Evolutionary conservation across 2,888 invertebrate genomes (phyloP), one percentile per base, ranked within the genome.

Genomic region (Ichneumoninae sp.): DNA sequence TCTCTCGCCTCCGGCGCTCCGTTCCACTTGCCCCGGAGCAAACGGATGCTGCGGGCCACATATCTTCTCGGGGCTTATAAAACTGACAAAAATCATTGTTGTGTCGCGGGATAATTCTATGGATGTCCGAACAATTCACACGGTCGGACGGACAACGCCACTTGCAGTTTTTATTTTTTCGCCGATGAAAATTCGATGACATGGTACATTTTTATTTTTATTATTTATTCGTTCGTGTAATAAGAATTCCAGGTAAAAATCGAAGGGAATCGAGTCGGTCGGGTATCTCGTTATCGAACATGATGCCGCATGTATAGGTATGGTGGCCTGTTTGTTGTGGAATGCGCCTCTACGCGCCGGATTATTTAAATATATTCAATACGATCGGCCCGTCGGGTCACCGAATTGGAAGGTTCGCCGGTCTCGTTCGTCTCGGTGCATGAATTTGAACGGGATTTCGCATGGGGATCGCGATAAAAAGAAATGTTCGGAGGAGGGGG

Each of bases 11-110:
- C 30, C 54, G 44, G 44, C n/a, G 36, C 65, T 54, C 52, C 10
- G 44, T 60, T 36, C 50, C 30, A 71, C 66, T 62, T 76, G 71
- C 13, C 75, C 19, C 22, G 30, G 47, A 68, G 60, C 65, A 26
- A 54, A 30, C 80, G 83, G 80, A 83, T 83, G 72, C 76, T 62
- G 60, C 52, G 52, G 62, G 30, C 19, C 54, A 70, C 76, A 77
- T 66, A 75, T 72, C 76, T 83, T 76, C 33, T 2, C 13, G 6
- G 60, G 70, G 60, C 76, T 68, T 62, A 22, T 62, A 60, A n/a
- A 52, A 26, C 72, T 36, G 68, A 80, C 66, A 69, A 62, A 83
- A 77, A 80, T 83, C 72, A 72, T 83, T 66, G 52, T 68, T 62
- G 19, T 65, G 30, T 80, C 44, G 33, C 78, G 60, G 22, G 70